Evolutionary conservation across 2,113 vertebrate genomes (phyloP).

Genomic region (Ia io): DNA sequence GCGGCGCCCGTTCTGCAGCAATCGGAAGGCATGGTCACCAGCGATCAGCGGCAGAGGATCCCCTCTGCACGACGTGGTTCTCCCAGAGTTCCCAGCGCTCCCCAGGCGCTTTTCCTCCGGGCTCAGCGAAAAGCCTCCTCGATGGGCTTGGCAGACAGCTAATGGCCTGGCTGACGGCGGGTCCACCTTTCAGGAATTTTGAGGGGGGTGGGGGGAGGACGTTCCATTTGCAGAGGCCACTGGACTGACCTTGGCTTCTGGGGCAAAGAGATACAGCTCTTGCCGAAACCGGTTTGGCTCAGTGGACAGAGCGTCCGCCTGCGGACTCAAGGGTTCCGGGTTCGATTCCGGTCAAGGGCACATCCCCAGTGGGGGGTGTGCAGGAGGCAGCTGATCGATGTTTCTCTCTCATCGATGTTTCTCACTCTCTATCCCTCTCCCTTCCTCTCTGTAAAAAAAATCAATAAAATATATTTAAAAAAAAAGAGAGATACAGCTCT

Average conservation of each 20-base stretch:
- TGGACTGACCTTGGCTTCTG: background rate
- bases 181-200: background rate
- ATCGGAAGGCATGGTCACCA: rapidly evolving
- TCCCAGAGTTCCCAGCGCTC: background rate
- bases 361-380: too few species aligned
- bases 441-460: too few species aligned
- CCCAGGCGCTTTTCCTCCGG: background rate
- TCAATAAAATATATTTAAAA: too few species aligned
- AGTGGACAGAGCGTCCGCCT: too few species aligned
- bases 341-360: too few species aligned
- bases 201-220: background rate
- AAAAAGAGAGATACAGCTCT: background rate
- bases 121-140: background rate
- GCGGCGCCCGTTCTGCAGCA: background rate
- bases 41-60: background rate
- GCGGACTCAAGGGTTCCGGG: too few species aligned
- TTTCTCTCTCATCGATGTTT: too few species aligned
- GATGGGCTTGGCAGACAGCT: background rate
- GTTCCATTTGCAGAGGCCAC: background rate
- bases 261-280: too few species aligned
- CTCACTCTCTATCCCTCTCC: too few species aligned
- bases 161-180: background rate
- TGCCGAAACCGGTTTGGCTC: too few species aligned
- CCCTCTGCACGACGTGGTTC: background rate
- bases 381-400: too few species aligned